Conservation (phyloP, 2,888 invertebrate species). For the Palloptera scutellata region DNA sequence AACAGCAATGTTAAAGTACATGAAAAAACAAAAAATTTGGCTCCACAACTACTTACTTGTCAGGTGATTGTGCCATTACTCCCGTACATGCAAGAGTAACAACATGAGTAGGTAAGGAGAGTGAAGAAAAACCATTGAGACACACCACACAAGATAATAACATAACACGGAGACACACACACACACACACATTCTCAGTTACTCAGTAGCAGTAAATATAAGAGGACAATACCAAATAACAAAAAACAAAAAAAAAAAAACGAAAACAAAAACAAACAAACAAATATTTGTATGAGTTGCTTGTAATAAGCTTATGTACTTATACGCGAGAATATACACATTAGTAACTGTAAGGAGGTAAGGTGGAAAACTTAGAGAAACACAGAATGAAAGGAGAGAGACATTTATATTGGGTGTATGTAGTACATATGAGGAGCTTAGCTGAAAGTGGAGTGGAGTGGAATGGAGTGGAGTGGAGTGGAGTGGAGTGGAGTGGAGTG, state of each 20-base stretch:
- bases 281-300: too few relatives aligned
- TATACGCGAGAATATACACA: neutral
- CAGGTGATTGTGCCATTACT: conserved; percentile 22
- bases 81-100: neutral
- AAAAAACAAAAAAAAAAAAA: neutral
- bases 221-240: neutral
- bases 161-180: neutral
- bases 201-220: neutral
- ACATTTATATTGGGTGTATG: neutral
- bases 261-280: neutral
- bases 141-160: neutral
- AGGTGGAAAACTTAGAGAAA: neutral
- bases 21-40: neutral
- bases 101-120: neutral
- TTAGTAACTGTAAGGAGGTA: neutral
- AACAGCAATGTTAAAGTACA: neutral
- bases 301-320: neutral
- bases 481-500: too few relatives aligned
- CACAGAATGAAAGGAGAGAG: neutral
- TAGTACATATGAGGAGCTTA: conserved; percentile 3
- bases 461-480: too few relatives aligned
- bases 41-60: conserved; percentile 15
- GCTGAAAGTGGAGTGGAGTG: too few relatives aligned
- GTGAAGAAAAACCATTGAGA: neutral
- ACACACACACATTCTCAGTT: neutral